Conservation (phyloP, 2,797 vertebrate genomes). For the Tapera naevia region DNA sequence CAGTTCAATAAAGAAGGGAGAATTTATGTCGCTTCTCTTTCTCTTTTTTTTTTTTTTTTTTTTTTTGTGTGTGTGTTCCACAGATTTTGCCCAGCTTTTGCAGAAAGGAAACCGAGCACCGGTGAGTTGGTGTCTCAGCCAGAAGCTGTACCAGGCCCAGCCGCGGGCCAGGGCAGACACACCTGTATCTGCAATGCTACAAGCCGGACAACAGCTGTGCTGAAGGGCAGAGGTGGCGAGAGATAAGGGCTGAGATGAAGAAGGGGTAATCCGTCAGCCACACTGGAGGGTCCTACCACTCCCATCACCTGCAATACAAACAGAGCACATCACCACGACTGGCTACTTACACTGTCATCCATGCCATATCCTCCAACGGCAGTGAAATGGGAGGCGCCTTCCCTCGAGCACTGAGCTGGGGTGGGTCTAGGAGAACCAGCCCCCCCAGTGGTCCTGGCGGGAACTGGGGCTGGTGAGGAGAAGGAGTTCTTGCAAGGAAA, state of each 20-base stretch:
- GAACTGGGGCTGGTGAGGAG: conserved; percentile 29
- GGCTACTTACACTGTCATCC: conserved; percentile 73
- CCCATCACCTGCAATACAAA: conserved; percentile 95
- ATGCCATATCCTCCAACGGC: conserved; percentile 70
- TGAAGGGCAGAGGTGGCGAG: conserved; percentile 98
- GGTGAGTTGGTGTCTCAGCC: conserved; percentile 70
- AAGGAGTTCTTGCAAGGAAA: conserved; percentile 40
- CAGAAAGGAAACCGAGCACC: conserved; percentile 77
- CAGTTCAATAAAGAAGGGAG: conserved; percentile 38
- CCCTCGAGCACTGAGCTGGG: conserved; percentile 30
- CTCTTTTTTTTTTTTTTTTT: neutral
- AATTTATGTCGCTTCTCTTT: conserved; percentile 17
- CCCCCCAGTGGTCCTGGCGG: conserved; percentile 12
- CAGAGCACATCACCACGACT: conserved; percentile 76
- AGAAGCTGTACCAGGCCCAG: conserved; percentile 71
- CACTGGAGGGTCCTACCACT: conserved; percentile 97
- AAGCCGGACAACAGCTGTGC: conserved; percentile 97
- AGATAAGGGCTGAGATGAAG: conserved; percentile 99
- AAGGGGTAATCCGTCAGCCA: conserved; percentile 97
- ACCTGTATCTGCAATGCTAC: conserved; percentile 99
- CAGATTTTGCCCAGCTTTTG: conserved; percentile 85
- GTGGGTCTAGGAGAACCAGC: conserved; percentile 41
- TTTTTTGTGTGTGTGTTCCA: conserved; percentile 57
- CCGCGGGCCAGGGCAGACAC: conserved; percentile 75
- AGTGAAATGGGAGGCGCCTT: conserved; percentile 60